Evolutionary conservation across 2,113 vertebrate species (phyloP).

Genomic region (rabbit (Oryctolagus cuniculus)): DNA sequence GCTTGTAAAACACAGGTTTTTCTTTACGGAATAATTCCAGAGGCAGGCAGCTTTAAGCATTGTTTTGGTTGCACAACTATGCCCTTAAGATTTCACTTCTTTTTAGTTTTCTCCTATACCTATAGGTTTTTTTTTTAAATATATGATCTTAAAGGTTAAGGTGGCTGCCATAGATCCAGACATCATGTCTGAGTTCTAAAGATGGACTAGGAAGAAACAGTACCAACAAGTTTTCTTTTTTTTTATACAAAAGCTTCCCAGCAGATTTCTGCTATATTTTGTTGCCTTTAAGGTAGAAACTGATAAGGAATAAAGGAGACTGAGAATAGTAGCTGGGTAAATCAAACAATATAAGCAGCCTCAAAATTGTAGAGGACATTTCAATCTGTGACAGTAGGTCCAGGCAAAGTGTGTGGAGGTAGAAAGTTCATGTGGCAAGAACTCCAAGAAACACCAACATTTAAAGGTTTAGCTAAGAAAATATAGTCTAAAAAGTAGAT

Average conservation of each 20-base stretch:
- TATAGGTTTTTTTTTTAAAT: not conserved
- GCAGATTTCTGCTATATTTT: not conserved
- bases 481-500: not conserved
- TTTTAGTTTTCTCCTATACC: not conserved
- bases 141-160: not conserved
- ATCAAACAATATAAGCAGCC: not conserved
- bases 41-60: constrained; percentile 8
- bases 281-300: not conserved
- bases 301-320: not conserved
- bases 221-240: not conserved
- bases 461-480: constrained; percentile 2
- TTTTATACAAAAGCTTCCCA: not conserved
- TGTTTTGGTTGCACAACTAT: not conserved
- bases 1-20: constrained; percentile 15
- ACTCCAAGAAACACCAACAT: not conserved
- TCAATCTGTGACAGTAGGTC: not conserved
- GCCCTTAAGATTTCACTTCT: not conserved
- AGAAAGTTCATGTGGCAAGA: not conserved
- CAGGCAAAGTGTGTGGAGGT: not conserved
- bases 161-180: not conserved
- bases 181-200: not conserved
- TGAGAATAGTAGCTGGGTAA: not conserved
- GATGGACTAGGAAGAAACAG: not conserved
- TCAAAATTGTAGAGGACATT: not conserved
- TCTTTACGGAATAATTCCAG: constrained; percentile 14